Evolutionary conservation across 2,113 vertebrate genomes (phyloP).

Genomic region (Eclectus roratus): DNA sequence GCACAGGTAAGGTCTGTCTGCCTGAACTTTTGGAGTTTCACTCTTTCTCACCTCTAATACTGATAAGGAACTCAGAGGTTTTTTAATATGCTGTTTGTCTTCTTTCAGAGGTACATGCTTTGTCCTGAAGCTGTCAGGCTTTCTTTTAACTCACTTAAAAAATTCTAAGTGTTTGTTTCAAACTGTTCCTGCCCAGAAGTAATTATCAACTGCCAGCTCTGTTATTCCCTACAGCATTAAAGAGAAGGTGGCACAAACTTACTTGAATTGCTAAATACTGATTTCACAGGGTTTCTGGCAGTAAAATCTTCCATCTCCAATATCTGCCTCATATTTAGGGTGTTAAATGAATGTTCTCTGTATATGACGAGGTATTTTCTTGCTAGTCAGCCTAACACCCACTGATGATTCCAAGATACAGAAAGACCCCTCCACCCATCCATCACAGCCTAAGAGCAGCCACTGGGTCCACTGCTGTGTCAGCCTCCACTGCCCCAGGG

Average conservation of each 20-base stretch:
- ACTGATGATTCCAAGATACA: neutral
- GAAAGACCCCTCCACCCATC: neutral
- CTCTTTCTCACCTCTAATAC: neutral
- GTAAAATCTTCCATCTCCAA: neutral
- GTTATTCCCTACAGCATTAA: conserved; percentile 20
- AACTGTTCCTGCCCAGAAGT: conserved; percentile 20
- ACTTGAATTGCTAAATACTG: conserved; percentile 43
- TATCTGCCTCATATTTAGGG: neutral
- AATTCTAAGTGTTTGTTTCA: conserved; percentile 25
- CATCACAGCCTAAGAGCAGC: neutral
- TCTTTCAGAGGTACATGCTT: neutral
- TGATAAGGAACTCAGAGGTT: neutral
- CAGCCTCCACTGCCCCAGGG: neutral
- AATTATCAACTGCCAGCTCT: conserved; percentile 44
- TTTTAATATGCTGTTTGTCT: neutral
- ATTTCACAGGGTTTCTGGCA: conserved; percentile 24
- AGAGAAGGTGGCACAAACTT: conserved; percentile 28
- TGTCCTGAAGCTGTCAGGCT: neutral
- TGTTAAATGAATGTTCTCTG: neutral
- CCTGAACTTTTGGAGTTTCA: neutral
- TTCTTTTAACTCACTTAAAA: conserved; percentile 35
- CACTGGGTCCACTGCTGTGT: neutral
- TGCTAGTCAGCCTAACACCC: neutral
- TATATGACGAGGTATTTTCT: neutral
- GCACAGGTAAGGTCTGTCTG: neutral